Evolutionary conservation across 1,140 invertebrate genomes (phyloP).

Genomic region (Hypsibius dujardini): DNA sequence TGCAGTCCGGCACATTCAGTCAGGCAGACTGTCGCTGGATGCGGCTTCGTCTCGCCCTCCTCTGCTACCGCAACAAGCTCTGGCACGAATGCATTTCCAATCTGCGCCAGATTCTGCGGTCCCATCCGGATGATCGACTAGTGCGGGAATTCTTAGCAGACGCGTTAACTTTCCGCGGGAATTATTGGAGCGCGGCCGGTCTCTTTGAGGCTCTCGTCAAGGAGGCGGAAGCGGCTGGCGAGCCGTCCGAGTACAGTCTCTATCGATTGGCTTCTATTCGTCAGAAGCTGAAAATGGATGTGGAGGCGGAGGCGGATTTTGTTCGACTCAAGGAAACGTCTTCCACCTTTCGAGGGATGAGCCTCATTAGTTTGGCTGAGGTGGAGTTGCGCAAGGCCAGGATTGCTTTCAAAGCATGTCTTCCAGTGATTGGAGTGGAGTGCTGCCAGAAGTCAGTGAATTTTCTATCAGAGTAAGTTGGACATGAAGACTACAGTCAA

Average conservation of each 20-base stretch:
- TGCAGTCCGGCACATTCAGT: background rate
- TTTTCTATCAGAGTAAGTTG: too few species aligned
- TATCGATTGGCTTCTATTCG: background rate
- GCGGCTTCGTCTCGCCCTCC: background rate
- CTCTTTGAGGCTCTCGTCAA: background rate
- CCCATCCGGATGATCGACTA: background rate
- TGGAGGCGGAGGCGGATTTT: too few species aligned
- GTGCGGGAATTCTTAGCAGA: constrained; percentile 9
- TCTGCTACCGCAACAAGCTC: background rate
- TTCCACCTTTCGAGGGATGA: too few species aligned
- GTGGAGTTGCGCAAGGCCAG: too few species aligned
- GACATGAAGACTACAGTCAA: too few species aligned
- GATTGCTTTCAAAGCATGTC: too few species aligned
- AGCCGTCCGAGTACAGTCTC: background rate
- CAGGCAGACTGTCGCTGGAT: background rate
- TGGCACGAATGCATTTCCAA: background rate
- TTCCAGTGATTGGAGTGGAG: too few species aligned
- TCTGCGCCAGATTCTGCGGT: background rate
- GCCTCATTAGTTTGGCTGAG: too few species aligned
- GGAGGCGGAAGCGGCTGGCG: background rate
- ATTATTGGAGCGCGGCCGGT: background rate
- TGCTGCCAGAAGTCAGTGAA: too few species aligned
- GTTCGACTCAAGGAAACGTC: too few species aligned
- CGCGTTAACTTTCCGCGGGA: constrained; percentile 8
- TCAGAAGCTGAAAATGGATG: background rate